These are phyloP conservation scores for Acleris laterana DNA, from an alignment of 2,888 invertebrate species.

Conservation along the genomic window DNA sequence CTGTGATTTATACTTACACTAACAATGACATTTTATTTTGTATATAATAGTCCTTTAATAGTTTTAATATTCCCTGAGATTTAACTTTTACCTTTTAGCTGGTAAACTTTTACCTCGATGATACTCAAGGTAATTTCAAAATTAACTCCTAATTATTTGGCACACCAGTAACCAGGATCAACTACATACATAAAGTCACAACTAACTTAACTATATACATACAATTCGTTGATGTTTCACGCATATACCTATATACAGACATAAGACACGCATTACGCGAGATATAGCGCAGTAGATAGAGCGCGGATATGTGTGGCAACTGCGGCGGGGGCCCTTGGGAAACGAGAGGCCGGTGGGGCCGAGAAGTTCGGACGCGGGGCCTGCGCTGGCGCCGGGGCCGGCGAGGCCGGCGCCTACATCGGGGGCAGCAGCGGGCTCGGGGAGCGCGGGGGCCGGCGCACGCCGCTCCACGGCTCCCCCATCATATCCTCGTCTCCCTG, in stretches of 20 bases:
- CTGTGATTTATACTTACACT: conserved; percentile 6
- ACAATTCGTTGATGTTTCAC: conserved; percentile 37
- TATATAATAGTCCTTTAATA: too few species aligned
- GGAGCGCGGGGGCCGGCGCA: conserved; percentile 71
- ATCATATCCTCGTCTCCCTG: conserved; percentile 87
- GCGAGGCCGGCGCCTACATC: conserved; percentile 56
- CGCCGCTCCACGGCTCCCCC: conserved; percentile 82
- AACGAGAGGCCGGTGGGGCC: conserved; percentile 33
- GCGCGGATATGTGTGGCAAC: conserved; percentile 56
- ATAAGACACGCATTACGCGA: conserved; percentile 48
- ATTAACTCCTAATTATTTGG: background rate
- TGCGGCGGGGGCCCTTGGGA: conserved; percentile 29
- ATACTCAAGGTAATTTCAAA: background rate
- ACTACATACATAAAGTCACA: conserved; percentile 11
- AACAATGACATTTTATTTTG: background rate
- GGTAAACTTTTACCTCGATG: too few species aligned
- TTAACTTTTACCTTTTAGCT: too few species aligned
- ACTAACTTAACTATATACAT: conserved; percentile 27
- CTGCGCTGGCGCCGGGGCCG: conserved; percentile 23
- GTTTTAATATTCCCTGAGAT: too few species aligned
- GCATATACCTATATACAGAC: conserved; percentile 49
- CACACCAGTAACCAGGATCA: conserved; percentile 2
- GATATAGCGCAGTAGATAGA: conserved; percentile 38
- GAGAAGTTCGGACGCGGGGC: conserved; percentile 48
- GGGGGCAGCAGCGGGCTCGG: conserved; percentile 78